phyloP scores from a whole-genome alignment of 2,797 vertebrate species.

The Ateles fusciceps region DNA sequence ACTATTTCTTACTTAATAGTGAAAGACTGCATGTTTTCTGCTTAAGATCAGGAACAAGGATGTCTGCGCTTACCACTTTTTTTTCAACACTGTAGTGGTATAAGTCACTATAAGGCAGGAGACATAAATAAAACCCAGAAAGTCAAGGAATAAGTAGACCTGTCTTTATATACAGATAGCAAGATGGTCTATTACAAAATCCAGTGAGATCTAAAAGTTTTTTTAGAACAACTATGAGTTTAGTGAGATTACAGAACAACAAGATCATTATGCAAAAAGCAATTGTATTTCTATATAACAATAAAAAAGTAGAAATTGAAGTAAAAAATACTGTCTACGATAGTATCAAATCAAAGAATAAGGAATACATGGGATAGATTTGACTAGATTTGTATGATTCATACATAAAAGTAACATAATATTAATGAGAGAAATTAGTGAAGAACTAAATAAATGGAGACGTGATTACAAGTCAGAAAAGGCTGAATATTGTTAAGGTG shows the following conservation, averaged over 20 bases:
- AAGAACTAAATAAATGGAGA: neutral
- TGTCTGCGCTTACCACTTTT: neutral
- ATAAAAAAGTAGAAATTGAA: neutral
- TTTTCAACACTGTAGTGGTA: neutral
- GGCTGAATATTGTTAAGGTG: neutral
- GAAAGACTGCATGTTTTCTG: neutral
- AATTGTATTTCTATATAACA: neutral
- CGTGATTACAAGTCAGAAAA: neutral
- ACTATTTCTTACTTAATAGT: neutral
- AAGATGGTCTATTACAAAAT: neutral
- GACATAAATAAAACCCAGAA: neutral
- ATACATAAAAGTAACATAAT: neutral
- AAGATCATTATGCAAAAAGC: neutral
- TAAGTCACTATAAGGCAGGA: neutral
- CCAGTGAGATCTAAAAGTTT: neutral
- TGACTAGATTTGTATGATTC: neutral
- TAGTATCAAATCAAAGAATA: neutral
- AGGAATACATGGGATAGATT: neutral
- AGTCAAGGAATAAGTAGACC: neutral
- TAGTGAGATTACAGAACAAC: neutral
- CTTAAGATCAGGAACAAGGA: neutral
- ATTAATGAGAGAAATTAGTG: neutral
- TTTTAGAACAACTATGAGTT: neutral
- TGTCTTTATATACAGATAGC: neutral
- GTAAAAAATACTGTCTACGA: neutral